Base-by-base conservation (phyloP, 2,113 vertebrate genomes). In the Falco punctatus region DNA sequence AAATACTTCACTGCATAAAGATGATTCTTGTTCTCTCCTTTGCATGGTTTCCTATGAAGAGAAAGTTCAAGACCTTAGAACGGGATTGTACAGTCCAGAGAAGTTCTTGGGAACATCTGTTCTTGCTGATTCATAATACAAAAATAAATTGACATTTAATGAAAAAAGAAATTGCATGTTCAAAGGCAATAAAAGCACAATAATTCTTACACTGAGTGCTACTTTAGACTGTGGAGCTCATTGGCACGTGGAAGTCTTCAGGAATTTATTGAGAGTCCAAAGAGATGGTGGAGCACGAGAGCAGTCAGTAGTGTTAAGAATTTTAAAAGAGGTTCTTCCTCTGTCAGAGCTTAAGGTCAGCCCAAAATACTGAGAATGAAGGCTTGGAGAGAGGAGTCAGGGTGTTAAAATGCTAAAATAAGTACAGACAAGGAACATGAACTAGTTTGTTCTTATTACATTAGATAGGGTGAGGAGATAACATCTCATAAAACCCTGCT, bases 241-340 rank as follows among this genome's bases (percentile, higher is more conserved):
- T 11, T 75, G 44, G 42, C 40, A 89, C 27, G 6, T 75, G 27
- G 23, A 91, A 74, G 32, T 88, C 38, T 83, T 77, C 4, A 46
- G 21, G 59, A 83, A 74, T 90, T 70, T 92, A 30, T 16, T 86
- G 40, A 33, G 38, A 57, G 48, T 40, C 33, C 35, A 59, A 19
- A 1, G 0, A 71, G 11, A 55, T 4, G 2, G 19, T 55, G 42
- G 33, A 88, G 27, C 69, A 32, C 23, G n/a, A 52, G 27, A 90
- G 62, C 74, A 58, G 33, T 90, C 71, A 21, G 24, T 20, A 67
- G 17, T 7, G 15, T 21, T 79, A 35, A 83, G 48, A 89, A 81
- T 94, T 94, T 92, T 91, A 65, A 91, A 73, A 88, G 46, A 81
- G n/a, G 4, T 79, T 79, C 51, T 84, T 84, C 28, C 11, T 92